Evolutionary conservation across 1,140 invertebrate species (phyloP).

Genomic region (Rhizoglyphus robini): DNA sequence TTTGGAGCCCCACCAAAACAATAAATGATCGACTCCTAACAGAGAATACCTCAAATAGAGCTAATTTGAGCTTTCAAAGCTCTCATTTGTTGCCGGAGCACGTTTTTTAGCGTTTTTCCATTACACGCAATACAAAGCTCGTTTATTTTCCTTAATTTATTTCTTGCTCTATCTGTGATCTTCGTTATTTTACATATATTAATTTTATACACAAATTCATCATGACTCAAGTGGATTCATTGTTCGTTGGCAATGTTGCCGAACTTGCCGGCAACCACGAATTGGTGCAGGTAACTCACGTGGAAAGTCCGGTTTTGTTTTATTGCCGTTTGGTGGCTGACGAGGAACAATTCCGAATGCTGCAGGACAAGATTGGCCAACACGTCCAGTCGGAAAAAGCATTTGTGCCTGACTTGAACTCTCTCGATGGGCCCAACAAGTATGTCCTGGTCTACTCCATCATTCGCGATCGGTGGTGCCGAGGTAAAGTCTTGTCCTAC

Average conservation of each 20-base stretch:
- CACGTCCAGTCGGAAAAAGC: not conserved
- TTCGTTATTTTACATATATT: too few species aligned
- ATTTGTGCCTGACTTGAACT: not conserved
- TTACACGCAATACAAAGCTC: too few species aligned
- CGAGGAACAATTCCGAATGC: not conserved
- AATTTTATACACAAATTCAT: too few species aligned
- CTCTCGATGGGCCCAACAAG: not conserved
- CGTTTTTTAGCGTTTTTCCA: too few species aligned
- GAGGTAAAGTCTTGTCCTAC: not conserved
- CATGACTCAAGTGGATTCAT: too few species aligned
- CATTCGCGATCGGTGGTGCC: not conserved
- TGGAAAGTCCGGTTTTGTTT: slow-evolving; percentile 1
- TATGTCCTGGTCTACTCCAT: not conserved
- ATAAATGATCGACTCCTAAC: too few species aligned
- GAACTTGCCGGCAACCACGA: not conserved
- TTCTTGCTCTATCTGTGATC: too few species aligned
- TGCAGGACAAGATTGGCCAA: not conserved
- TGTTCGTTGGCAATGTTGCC: not conserved
- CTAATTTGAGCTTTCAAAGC: too few species aligned
- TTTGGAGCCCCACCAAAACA: too few species aligned
- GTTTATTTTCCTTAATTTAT: too few species aligned
- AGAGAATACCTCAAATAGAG: too few species aligned
- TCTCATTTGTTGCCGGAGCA: too few species aligned
- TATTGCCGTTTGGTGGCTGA: not conserved
- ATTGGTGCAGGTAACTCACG: slow-evolving; percentile 8